A percentile compares a stretch with the other conserved stretches of the same genome.
phyloP scores from a whole-genome alignment of 2,888 invertebrate species.

The Lithophane leautieri region DNA sequence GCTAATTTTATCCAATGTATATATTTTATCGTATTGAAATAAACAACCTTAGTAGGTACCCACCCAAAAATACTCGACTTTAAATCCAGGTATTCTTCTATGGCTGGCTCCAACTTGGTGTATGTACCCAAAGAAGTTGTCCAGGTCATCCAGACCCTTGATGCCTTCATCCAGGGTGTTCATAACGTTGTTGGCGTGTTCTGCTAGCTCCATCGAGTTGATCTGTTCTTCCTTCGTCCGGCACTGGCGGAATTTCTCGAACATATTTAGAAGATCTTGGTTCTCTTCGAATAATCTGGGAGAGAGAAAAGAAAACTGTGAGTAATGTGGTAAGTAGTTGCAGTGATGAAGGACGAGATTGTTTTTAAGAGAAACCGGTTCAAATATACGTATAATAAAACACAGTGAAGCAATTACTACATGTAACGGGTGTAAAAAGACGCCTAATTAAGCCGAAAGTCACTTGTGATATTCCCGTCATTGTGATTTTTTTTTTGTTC shows the following conservation, averaged over 20 bases:
- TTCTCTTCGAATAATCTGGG: conserved; percentile 96
- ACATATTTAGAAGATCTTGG: conserved; percentile 94
- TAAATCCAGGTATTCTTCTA: conserved; percentile 95
- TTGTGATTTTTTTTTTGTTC: too few relatives aligned
- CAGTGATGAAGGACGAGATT: background rate
- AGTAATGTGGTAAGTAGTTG: background rate
- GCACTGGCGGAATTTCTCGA: conserved; percentile 95
- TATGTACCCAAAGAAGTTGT: conserved; percentile 95
- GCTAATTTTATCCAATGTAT: too few relatives aligned
- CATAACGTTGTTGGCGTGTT: conserved; percentile 97
- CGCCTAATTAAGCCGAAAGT: too few relatives aligned
- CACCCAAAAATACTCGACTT: conserved; percentile 97
- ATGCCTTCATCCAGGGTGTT: conserved; percentile 97
- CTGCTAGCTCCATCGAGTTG: conserved; percentile 95
- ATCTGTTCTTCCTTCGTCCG: conserved; percentile 95
- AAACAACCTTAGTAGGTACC: too few relatives aligned
- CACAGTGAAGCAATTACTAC: too few relatives aligned
- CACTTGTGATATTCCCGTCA: too few relatives aligned
- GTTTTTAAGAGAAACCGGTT: background rate
- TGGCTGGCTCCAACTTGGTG: conserved; percentile 96
- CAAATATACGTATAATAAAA: too few relatives aligned
- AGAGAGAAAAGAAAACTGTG: conserved; percentile 34
- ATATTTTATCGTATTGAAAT: too few relatives aligned
- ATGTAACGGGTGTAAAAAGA: too few relatives aligned
- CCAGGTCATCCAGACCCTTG: conserved; percentile 95